Percentiles rank a stretch among this genome's conserved stretches.
phyloP scores from a whole-genome alignment of 2,113 vertebrate genomes.

The Mesoclemmys tuberculata region DNA sequence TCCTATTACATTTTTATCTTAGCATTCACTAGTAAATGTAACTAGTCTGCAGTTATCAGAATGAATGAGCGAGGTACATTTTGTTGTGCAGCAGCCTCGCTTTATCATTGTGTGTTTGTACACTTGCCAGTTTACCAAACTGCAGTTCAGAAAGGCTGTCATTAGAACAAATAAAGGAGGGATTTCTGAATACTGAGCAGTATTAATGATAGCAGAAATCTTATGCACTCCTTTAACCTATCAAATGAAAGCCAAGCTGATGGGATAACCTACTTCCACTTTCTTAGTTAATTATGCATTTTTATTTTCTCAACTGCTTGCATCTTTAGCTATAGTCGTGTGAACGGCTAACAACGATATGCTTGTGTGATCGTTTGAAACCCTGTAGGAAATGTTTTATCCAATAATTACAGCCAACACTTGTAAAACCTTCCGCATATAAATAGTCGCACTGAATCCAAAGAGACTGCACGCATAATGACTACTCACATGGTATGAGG shows the following conservation, averaged over 20 bases:
- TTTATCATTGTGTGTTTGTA: background rate
- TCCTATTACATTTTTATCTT: background rate
- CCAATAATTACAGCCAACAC: background rate
- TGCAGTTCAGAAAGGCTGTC: background rate
- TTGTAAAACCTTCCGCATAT: background rate
- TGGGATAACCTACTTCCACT: background rate
- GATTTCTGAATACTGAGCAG: background rate
- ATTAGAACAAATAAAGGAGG: background rate
- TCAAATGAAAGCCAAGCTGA: background rate
- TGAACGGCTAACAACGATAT: background rate
- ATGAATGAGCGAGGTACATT: background rate
- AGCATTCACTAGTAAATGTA: background rate
- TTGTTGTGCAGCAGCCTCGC: background rate
- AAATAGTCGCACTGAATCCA: slow-evolving; percentile 15
- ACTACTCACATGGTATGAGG: rapidly evolving
- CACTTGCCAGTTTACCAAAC: background rate
- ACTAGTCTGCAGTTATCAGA: background rate
- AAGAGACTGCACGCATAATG: background rate
- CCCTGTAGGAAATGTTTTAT: background rate
- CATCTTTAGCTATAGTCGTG: background rate
- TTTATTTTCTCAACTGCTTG: background rate
- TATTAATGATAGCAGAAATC: slow-evolving; percentile 1
- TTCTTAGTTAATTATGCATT: background rate
- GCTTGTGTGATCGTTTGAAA: background rate
- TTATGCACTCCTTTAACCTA: background rate